Conservation (phyloP, 2,888 invertebrate species). For the Lepidocyrtoides sp. region DNA sequence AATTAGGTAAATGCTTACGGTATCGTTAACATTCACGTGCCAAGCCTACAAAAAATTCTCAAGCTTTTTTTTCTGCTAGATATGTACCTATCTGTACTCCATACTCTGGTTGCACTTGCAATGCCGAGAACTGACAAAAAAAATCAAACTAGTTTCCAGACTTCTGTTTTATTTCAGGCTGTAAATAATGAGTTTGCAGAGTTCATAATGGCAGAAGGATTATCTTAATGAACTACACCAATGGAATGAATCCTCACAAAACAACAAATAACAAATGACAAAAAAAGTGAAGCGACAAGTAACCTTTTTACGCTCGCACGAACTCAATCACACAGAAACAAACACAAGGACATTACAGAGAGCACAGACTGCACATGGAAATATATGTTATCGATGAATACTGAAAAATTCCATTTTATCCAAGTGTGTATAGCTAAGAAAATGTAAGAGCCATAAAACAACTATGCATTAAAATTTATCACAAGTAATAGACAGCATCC, state of each 20-base stretch:
- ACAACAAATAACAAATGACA: background rate
- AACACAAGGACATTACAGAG: no score
- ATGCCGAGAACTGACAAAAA: background rate
- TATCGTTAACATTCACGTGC: no score
- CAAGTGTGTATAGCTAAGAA: background rate
- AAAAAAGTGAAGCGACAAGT: conserved; percentile 30
- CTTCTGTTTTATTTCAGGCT: conserved; percentile 60
- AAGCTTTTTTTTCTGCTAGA: no score
- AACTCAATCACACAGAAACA: background rate
- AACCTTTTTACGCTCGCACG: conserved; percentile 48
- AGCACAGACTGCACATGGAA: conserved; percentile 42
- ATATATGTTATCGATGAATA: conserved; percentile 34
- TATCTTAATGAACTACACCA: conserved; percentile 71
- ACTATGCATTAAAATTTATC: background rate
- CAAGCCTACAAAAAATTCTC: no score
- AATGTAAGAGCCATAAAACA: background rate
- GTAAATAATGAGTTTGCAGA: conserved; percentile 66
- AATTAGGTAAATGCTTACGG: no score
- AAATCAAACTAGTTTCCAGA: background rate
- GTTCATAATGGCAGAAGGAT: conserved; percentile 58
- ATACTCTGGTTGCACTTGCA: no score
- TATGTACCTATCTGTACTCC: no score
- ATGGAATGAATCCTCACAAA: conserved; percentile 51
- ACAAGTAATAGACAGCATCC: background rate
- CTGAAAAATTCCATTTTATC: conserved; percentile 7